Base-by-base conservation (phyloP, 1,140 invertebrate genomes). In the Melanaphis sacchari region DNA sequence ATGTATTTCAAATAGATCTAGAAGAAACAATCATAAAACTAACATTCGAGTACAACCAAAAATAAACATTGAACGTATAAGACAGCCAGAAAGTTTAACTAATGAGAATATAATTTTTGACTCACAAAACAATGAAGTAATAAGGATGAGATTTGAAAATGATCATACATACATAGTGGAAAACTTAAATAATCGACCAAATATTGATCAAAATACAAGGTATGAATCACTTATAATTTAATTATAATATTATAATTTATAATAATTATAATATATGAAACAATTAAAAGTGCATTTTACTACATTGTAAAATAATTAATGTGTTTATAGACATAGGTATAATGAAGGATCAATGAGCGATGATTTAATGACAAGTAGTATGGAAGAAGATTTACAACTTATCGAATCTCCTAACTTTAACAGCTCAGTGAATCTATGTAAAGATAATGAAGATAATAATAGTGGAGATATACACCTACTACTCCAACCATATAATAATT, bases 191-290 rank as follows among this genome's bases (percentile, higher is more conserved):
- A 90, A 59, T 40, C 52, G 5, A 90, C 40, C 52, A 6, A 40
- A 90, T 90, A 90, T 59, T 26, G 52, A 90, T 36, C 52, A 90
- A 90, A 90, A 54, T 26, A 90, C 24, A 59, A 90, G 52, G 88
- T 90, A 59, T 59, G n/a, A 49, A 36, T 2, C 6, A 26, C 7
- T 7, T 38, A 11, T n/a, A 52, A 52, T 4, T 9, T 31, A 84
- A 52, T 49, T 46, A n/a, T 87, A 41, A 87, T 43, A 87, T 46
- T 41, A 85, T 46, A 46, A 5, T 4, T 18, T 46, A 40, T 87
- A 31, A 41, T 26, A n/a, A n/a, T n/a, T n/a, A n/a, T 49, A 49
- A 15, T 36, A 36, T 31, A 6, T 49, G 11, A 59, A 59, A 59
- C n/a, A 11, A 41, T 85, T 41, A 40, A 1, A 85, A 43, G 15